These are phyloP conservation scores for Hoplodrina blanda DNA, from an alignment of 2,888 invertebrate genomes.

Conservation along the genomic window DNA sequence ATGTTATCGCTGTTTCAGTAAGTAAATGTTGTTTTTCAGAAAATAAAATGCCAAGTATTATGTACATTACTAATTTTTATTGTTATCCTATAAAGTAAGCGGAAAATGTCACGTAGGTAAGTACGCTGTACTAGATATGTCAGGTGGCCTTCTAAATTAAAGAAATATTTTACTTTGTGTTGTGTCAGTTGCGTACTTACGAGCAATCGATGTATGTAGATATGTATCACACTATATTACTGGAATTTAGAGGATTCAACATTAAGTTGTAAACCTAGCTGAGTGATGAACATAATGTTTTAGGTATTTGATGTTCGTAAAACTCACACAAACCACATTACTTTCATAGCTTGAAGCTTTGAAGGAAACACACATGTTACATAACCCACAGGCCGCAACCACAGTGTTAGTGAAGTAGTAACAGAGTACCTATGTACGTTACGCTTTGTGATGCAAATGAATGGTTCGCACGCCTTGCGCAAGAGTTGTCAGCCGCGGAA, in stretches of 20 bases:
- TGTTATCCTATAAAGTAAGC: neutral
- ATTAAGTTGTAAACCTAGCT: neutral
- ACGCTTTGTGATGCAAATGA: constrained; percentile 68
- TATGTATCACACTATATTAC: neutral
- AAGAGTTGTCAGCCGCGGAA: constrained; percentile 61
- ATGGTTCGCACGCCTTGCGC: constrained; percentile 66
- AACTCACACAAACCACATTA: constrained; percentile 20
- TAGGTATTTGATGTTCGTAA: too few relatives aligned
- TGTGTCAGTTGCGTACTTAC: neutral
- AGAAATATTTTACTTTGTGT: constrained; percentile 2
- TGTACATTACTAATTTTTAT: constrained; percentile 2
- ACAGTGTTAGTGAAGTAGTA: constrained; percentile 39
- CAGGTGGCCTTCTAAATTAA: neutral
- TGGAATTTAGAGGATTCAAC: neutral
- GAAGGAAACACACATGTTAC: constrained; percentile 41
- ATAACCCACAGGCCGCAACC: constrained; percentile 38
- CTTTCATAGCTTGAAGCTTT: constrained; percentile 29
- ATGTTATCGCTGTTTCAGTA: neutral
- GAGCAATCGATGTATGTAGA: neutral
- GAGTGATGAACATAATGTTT: too few relatives aligned
- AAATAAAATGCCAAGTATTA: neutral
- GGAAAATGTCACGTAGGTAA: constrained; percentile 20
- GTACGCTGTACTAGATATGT: neutral
- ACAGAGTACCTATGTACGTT: constrained; percentile 55
- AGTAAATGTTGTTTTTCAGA: neutral